These are phyloP conservation scores for Nasonovia ribisnigri DNA, from an alignment of 2,888 invertebrate species.

Conservation along the genomic window DNA sequence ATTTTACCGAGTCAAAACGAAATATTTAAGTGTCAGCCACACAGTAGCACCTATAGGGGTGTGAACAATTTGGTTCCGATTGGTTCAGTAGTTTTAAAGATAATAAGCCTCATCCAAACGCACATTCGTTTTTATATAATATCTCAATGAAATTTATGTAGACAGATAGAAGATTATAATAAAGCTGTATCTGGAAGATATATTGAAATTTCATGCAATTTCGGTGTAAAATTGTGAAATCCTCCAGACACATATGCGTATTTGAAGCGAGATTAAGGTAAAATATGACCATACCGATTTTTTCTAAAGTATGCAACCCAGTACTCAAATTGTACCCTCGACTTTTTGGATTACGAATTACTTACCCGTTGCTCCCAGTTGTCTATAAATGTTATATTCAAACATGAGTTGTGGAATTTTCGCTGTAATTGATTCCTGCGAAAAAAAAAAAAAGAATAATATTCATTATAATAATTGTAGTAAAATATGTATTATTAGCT, in stretches of 20 bases:
- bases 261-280: not conserved
- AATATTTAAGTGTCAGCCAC: not conserved
- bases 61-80: not conserved
- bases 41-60: not conserved
- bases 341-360: conserved; percentile 28
- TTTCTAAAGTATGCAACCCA: too few species aligned
- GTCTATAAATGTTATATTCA: conserved; percentile 99
- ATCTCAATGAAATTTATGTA: too few species aligned
- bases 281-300: not conserved
- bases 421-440: conserved; percentile 97
- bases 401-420: conserved; percentile 99
- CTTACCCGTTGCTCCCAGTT: conserved; percentile 97
- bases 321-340: not conserved
- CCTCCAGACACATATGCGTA: not conserved
- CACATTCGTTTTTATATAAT: too few species aligned
- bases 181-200: not conserved
- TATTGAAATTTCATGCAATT: not conserved
- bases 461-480: not conserved
- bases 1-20: not conserved
- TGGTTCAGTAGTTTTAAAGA: not conserved
- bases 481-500: too few species aligned
- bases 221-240: not conserved
- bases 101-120: not conserved
- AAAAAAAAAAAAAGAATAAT: conserved; percentile 66
- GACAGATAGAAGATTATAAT: not conserved